phyloP scores from a whole-genome alignment of 2,113 vertebrate genomes.

The Oncorhynchus nerka region DNA sequence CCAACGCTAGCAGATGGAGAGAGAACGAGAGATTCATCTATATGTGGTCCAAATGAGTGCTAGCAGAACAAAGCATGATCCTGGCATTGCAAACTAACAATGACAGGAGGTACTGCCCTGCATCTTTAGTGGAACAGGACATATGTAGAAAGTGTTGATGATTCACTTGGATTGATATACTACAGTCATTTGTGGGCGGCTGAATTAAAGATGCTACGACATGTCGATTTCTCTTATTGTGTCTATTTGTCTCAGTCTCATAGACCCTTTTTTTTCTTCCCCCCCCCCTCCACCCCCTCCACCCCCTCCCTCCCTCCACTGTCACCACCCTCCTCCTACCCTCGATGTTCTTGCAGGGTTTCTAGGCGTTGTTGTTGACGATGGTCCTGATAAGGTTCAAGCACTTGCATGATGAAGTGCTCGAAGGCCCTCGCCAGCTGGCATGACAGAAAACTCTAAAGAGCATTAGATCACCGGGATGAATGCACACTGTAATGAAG shows the following conservation, averaged over 20 bases:
- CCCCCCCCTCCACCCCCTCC: background rate
- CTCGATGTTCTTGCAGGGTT: slow-evolving; percentile 92
- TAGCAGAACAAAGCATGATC: no score
- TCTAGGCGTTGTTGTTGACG: slow-evolving; percentile 93
- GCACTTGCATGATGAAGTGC: slow-evolving; percentile 85
- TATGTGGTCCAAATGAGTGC: background rate
- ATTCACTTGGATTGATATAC: no score
- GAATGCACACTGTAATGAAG: no score
- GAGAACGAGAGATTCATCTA: no score
- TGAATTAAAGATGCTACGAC: background rate
- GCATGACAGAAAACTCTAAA: slow-evolving; percentile 92
- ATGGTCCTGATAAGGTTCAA: slow-evolving; percentile 99
- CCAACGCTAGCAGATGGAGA: no score
- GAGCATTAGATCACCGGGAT: slow-evolving; percentile 90
- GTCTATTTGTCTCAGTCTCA: background rate
- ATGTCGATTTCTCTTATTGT: background rate
- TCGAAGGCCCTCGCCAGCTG: slow-evolving; percentile 90
- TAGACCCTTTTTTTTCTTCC: no score
- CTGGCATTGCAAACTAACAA: no score
- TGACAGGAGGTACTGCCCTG: no score
- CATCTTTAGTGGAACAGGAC: no score
- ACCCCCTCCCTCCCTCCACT: no score
- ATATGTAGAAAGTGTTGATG: no score
- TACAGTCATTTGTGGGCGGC: no score
- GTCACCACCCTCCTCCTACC: slow-evolving; percentile 68